Conservation (phyloP, 2,113 vertebrate genomes). For the Prietella phreatophila region DNA sequence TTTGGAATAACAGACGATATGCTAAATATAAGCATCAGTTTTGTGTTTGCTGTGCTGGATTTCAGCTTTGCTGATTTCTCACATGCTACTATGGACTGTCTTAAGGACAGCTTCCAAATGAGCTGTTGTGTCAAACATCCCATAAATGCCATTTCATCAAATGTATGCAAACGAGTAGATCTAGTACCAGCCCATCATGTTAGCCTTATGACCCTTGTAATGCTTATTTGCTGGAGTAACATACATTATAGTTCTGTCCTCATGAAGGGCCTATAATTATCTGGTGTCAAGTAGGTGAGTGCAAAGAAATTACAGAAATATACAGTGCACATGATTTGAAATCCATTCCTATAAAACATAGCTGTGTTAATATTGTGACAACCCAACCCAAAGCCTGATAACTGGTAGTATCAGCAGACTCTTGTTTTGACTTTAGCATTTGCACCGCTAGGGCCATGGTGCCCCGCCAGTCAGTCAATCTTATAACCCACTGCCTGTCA, state of each 20-base stretch:
- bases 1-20: neutral
- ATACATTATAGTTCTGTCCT: neutral
- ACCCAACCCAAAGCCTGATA: neutral
- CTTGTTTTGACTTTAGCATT: neutral
- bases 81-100: neutral
- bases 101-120: neutral
- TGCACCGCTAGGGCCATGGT: slow-evolving; percentile 26
- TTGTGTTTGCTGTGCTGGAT: neutral
- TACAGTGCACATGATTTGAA: neutral
- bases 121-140: neutral
- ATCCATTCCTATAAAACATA: neutral
- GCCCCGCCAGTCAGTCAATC: slow-evolving; percentile 10
- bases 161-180: neutral
- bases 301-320: neutral
- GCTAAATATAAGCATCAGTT: neutral
- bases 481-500: neutral
- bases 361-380: neutral
- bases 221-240: neutral
- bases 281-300: neutral
- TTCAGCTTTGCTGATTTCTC: neutral
- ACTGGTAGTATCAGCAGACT: neutral
- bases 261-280: neutral
- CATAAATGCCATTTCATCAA: neutral
- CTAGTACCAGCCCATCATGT: neutral
- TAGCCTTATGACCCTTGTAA: neutral